Evolutionary conservation across 2,888 invertebrate genomes (phyloP).

Genomic region (Yponomeuta plumbellus): DNA sequence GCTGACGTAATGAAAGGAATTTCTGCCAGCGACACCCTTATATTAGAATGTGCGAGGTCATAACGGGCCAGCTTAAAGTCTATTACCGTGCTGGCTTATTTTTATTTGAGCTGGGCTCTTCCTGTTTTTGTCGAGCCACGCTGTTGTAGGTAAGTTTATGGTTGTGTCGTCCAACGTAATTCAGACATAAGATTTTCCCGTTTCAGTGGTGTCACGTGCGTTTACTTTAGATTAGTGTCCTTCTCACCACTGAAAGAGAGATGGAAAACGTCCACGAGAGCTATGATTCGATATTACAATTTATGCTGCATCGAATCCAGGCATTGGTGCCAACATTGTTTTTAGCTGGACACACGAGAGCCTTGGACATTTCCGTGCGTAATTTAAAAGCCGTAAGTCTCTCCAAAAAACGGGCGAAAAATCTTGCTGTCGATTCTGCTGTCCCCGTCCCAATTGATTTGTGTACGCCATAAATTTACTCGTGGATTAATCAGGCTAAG

Average conservation of each 20-base stretch:
- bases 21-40: slow-evolving; percentile 11
- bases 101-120: slow-evolving; percentile 7
- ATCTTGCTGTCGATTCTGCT: slow-evolving; percentile 35
- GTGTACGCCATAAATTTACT: slow-evolving; percentile 64
- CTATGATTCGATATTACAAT: no score
- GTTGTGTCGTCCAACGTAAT: no score
- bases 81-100: slow-evolving; percentile 5
- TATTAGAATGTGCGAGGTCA: slow-evolving; percentile 7
- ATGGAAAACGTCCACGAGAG: no score
- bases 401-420: neutral
- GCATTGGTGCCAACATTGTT: neutral
- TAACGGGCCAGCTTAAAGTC: slow-evolving; percentile 4
- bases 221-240: no score
- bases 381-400: neutral
- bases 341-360: neutral
- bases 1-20: slow-evolving; percentile 21
- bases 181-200: no score
- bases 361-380: neutral
- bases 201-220: no score
- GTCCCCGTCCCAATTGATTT: slow-evolving; percentile 60
- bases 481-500: slow-evolving; percentile 65
- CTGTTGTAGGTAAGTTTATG: neutral
- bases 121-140: neutral
- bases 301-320: neutral
- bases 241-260: no score